phyloP scores from a whole-genome alignment of 2,888 invertebrate genomes.

The Podotricha telesiphe region DNA sequence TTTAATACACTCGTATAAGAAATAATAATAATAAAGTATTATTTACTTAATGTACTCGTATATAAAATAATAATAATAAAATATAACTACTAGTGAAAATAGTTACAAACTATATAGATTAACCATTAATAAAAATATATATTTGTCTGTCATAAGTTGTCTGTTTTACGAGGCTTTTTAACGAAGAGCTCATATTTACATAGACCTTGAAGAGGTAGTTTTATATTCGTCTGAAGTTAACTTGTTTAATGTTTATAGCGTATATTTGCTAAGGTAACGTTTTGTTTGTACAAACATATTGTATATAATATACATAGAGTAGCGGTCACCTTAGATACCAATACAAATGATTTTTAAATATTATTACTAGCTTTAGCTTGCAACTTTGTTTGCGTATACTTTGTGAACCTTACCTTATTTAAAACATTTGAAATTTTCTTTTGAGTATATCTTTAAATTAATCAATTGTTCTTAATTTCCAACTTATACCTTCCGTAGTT shows the following conservation, averaged over 20 bases:
- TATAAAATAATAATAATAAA: not conserved
- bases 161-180: constrained; percentile 11
- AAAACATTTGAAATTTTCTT: too few relatives aligned
- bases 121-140: not conserved
- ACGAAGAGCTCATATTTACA: constrained; percentile 15
- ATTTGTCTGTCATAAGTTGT: constrained; percentile 9
- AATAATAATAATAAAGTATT: too few relatives aligned
- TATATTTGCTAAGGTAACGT: constrained; percentile 2
- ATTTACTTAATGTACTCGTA: too few relatives aligned
- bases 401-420: too few relatives aligned
- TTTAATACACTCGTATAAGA: too few relatives aligned
- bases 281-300: constrained; percentile 6
- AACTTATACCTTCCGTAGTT: too few relatives aligned
- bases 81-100: not conserved
- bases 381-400: too few relatives aligned
- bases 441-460: too few relatives aligned
- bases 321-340: not conserved
- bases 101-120: not conserved
- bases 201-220: constrained; percentile 19
- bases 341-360: not conserved
- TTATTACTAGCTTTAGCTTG: too few relatives aligned
- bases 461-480: too few relatives aligned
- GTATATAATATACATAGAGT: not conserved
- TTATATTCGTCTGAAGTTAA: constrained; percentile 8
- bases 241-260: not conserved